A percentile compares a stretch with the other conserved stretches of the same genome.
Conservation (phyloP, 2,113 vertebrate genomes). For the Malurus cyaneus region DNA sequence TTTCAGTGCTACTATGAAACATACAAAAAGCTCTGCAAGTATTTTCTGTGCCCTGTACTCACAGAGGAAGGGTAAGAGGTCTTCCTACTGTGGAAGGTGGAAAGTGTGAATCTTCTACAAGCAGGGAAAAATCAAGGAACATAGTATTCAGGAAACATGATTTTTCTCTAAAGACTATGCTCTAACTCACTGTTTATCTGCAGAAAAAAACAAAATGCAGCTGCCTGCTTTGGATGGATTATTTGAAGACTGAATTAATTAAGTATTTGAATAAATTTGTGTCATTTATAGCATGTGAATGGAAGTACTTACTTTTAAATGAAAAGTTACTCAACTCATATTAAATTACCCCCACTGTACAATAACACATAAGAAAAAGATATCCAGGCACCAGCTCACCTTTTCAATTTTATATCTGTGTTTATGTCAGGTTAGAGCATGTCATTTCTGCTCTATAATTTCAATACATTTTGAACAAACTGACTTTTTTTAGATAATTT, state of each 20-base stretch:
- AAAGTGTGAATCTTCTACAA: background rate
- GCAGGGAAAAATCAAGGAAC: background rate
- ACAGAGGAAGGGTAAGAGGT: background rate
- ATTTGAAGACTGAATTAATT: background rate
- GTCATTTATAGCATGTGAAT: background rate
- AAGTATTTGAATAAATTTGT: background rate
- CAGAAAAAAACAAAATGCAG: background rate
- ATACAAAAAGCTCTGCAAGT: background rate
- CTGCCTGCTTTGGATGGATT: background rate
- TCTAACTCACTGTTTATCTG: background rate
- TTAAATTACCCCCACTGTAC: background rate
- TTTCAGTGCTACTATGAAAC: background rate
- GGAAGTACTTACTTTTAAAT: background rate
- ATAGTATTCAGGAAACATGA: background rate
- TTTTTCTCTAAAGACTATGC: fast-evolving
- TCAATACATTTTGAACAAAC: background rate
- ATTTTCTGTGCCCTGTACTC: background rate
- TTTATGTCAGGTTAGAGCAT: background rate
- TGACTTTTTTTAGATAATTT: background rate
- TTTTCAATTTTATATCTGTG: background rate
- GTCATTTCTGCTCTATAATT: background rate
- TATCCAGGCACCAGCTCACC: background rate
- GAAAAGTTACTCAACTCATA: background rate
- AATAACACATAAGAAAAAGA: background rate
- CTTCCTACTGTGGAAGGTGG: background rate